Conservation (phyloP, 1,140 invertebrate species). For the Ctenoplectra terminalis region DNA sequence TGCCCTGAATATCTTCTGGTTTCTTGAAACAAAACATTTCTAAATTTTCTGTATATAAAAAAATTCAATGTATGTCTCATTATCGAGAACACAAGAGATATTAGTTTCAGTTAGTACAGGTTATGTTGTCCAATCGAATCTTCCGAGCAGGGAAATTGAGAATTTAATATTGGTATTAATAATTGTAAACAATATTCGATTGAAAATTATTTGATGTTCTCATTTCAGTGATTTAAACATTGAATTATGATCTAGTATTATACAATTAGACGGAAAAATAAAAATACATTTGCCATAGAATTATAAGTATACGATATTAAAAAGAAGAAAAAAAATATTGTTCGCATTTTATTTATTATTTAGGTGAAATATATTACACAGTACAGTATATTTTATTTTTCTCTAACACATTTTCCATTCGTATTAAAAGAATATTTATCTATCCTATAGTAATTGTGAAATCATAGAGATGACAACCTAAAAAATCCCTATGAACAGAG, state of each 20-base stretch:
- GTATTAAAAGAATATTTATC: not conserved
- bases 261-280: no score
- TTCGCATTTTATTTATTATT: not conserved
- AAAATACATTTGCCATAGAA: no score
- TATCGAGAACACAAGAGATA: not conserved
- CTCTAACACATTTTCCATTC: not conserved
- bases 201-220: not conserved
- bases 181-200: not conserved
- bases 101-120: no score
- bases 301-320: no score
- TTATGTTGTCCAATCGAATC: no score
- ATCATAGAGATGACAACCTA: not conserved
- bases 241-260: no score
- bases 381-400: not conserved
- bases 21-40: conserved; percentile 21
- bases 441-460: not conserved
- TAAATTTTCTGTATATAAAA: conserved; percentile 13
- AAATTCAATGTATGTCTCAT: not conserved
- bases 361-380: not conserved
- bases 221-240: not conserved
- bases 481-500: not conserved
- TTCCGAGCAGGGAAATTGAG: not conserved
- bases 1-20: conserved; percentile 85
- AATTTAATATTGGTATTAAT: not conserved
- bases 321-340: not conserved